Percentiles rank a stretch among this genome's conserved stretches.
Conservation (phyloP, 2,888 invertebrate genomes). For the Toxonevra muliebris region DNA sequence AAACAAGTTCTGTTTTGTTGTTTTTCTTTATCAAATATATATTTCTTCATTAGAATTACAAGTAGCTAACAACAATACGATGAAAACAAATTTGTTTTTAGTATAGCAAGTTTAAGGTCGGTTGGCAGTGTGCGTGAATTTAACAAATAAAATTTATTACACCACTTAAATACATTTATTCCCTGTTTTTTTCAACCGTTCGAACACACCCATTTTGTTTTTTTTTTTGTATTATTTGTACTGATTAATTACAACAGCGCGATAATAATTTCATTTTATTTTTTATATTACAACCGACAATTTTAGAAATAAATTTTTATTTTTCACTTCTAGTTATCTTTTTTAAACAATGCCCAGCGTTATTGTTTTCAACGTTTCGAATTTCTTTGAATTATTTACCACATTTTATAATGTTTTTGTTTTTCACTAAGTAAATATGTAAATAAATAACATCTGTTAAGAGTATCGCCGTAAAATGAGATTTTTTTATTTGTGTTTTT, state of each 20-base stretch:
- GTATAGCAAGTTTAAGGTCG: slow-evolving; percentile 35
- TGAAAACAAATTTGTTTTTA: too few relatives aligned
- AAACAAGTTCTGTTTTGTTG: too few relatives aligned
- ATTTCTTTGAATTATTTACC: background rate
- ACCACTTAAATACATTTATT: background rate
- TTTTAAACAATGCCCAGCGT: background rate
- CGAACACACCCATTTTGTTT: slow-evolving; percentile 1
- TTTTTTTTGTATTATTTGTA: background rate
- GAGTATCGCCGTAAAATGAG: too few relatives aligned
- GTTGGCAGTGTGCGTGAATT: background rate
- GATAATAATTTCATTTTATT: too few relatives aligned
- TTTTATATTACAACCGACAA: background rate
- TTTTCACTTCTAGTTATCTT: background rate
- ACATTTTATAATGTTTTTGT: too few relatives aligned
- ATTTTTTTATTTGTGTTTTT: too few relatives aligned
- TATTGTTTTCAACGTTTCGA: background rate
- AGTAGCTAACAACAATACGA: too few relatives aligned
- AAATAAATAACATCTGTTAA: too few relatives aligned
- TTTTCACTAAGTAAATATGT: too few relatives aligned
- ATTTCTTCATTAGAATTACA: too few relatives aligned
- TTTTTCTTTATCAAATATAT: background rate
- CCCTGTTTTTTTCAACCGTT: background rate
- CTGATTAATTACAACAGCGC: too few relatives aligned
- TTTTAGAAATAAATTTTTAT: background rate
- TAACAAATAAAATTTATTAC: background rate